These are phyloP conservation scores for Suricata suricatta DNA, from an alignment of 2,113 vertebrate genomes.

Conservation along the genomic window DNA sequence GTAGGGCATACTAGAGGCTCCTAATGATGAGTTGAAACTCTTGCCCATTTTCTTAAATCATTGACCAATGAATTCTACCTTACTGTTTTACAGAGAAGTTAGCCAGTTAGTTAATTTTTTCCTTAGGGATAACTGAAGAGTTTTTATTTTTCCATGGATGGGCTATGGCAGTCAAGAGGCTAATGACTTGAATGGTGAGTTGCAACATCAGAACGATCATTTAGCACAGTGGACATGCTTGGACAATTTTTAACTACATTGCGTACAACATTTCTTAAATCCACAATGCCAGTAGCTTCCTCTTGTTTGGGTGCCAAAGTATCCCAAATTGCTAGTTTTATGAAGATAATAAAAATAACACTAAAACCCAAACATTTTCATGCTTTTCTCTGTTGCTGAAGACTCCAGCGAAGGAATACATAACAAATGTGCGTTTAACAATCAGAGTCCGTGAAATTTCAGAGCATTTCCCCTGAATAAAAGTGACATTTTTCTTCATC, in stretches of 20 bases:
- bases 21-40: not conserved
- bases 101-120: slow-evolving; percentile 16
- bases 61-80: not conserved
- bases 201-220: not conserved
- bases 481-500: slow-evolving; percentile 36
- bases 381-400: not conserved
- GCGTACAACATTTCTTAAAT: slow-evolving; percentile 34
- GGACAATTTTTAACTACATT: slow-evolving; percentile 46
- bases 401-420: not conserved
- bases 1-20: not conserved
- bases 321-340: slow-evolving; percentile 56
- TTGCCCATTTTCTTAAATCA: slow-evolving; percentile 26
- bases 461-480: slow-evolving; percentile 2
- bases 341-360: slow-evolving; percentile 16
- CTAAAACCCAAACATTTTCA: slow-evolving; percentile 42
- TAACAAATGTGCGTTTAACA: slow-evolving; percentile 13
- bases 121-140: not conserved
- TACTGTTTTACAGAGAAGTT: not conserved
- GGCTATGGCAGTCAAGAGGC: not conserved
- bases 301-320: slow-evolving; percentile 25
- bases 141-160: slow-evolving; percentile 1
- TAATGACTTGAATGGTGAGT: slow-evolving; percentile 1
- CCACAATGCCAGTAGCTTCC: not conserved
- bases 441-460: slow-evolving; percentile 23
- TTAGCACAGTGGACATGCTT: not conserved